Base-by-base conservation (phyloP, 2,113 vertebrate genomes). In the Callithrix jacchus region DNA sequence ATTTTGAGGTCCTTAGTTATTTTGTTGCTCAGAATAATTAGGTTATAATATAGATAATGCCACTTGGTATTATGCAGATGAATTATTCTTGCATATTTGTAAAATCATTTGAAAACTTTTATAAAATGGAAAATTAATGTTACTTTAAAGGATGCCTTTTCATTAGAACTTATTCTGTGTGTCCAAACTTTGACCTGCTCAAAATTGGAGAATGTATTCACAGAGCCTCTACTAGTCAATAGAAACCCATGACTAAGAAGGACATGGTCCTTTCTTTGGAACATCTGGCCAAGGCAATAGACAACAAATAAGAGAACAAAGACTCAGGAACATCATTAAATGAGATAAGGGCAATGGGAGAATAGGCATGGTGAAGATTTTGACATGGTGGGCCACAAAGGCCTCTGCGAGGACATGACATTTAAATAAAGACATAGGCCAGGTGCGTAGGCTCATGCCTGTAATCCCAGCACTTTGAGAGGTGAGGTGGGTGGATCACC, bases 191-290 rank as follows among this genome's bases (percentile, higher is more conserved):
- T 80, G 54, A 77, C n/a, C 5, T 21, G 9, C 32, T 74, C 6
- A 25, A 76, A 49, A 1, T 2, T 4, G n/a, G 74, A 45, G 66
- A 42, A 40, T 30, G 18, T 11, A 14, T 42, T 61, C 25, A 40
- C 58, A 11, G 30, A n/a, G 14, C 21, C 4, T 35, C 3, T 4
- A 3, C 49, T 21, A 2, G 0, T 16, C 3, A 2, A 2, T 9
- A 10, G 42, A 35, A 32, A 20, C 13, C 2, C 5, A 32, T 37
- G 87, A 61, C 14, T 7, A 17, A 52, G n/a, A 47, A 54, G 45
- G 6, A 2, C 0, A 3, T 10, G 23, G 3, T 18, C 52, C 68
- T 81, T 77, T 47, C 30, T 84, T 87, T 68, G 54, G 30, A 56
- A 85, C 71, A 35, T 84, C 14, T 54, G 61, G 47, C 4, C 37